Evolutionary conservation across 2,888 invertebrate genomes (phyloP).

Genomic region (Cerastis rubricosa): DNA sequence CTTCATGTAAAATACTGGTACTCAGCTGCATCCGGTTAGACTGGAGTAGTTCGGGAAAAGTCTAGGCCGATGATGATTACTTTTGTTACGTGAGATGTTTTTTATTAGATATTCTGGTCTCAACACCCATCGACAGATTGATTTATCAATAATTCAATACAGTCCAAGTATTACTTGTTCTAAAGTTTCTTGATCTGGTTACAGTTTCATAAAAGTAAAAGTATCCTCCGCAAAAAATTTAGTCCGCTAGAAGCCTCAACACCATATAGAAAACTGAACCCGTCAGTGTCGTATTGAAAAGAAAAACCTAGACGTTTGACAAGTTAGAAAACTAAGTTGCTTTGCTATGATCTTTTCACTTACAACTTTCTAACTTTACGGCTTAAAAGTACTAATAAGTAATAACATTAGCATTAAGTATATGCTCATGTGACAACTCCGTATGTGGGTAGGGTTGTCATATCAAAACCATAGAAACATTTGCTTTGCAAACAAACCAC

Average conservation of each 20-base stretch:
- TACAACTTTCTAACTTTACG: slow-evolving; percentile 54
- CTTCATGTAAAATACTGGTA: too few relatives aligned
- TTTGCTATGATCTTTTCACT: slow-evolving; percentile 56
- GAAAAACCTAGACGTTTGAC: slow-evolving; percentile 57
- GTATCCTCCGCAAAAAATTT: slow-evolving; percentile 14
- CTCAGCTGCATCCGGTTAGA: too few relatives aligned
- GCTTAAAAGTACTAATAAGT: slow-evolving; percentile 53
- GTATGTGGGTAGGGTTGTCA: slow-evolving; percentile 6
- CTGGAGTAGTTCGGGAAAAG: too few relatives aligned
- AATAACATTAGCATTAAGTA: slow-evolving; percentile 49
- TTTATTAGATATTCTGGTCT: background rate
- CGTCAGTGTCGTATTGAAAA: slow-evolving; percentile 12
- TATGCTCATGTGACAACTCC: slow-evolving; percentile 24
- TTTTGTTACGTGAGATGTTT: background rate
- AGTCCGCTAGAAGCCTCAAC: slow-evolving; percentile 21
- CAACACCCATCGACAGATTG: background rate
- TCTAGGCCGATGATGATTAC: too few relatives aligned
- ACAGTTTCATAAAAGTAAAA: slow-evolving; percentile 42
- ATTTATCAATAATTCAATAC: slow-evolving; percentile 1
- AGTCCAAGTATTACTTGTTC: background rate
- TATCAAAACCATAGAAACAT: background rate
- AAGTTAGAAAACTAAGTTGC: slow-evolving; percentile 57
- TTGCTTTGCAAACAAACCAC: background rate
- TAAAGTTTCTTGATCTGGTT: background rate
- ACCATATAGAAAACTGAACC: slow-evolving; percentile 44